Conservation (phyloP, 2,113 vertebrate genomes). For the Ptilonorhynchus violaceus region DNA sequence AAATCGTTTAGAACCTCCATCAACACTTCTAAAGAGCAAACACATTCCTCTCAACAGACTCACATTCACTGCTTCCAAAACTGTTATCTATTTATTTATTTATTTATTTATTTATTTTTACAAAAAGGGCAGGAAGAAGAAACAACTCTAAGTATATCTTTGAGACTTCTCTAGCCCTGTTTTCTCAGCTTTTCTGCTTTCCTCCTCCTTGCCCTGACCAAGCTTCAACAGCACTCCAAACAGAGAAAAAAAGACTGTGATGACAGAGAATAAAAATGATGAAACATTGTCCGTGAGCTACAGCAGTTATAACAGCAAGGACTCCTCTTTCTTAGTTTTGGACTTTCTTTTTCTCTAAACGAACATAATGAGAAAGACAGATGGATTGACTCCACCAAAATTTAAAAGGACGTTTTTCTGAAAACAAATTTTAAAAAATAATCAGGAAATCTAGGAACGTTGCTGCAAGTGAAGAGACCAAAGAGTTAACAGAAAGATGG, state of each 20-base stretch:
- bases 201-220: not conserved
- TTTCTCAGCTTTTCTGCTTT: not conserved
- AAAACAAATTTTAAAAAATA: not conserved
- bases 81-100: rapidly evolving
- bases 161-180: not conserved
- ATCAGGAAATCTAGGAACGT: not conserved
- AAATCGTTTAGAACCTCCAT: not conserved
- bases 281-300: not conserved
- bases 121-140: not conserved
- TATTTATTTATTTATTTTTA: not conserved
- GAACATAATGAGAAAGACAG: not conserved
- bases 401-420: not conserved
- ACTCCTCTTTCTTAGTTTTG: not conserved
- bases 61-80: not conserved
- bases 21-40: not conserved
- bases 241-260: not conserved
- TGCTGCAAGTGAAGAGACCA: not conserved
- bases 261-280: not conserved
- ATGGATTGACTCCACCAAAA: not conserved
- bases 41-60: not conserved
- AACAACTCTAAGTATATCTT: not conserved
- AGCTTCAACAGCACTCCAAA: not conserved
- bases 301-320: not conserved
- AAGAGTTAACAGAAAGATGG: not conserved
- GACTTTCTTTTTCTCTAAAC: not conserved